Evolutionary conservation across 2,888 invertebrate genomes (phyloP), one percentile per base, ranked within the genome.

Genomic region (Terebella lapidaria): DNA sequence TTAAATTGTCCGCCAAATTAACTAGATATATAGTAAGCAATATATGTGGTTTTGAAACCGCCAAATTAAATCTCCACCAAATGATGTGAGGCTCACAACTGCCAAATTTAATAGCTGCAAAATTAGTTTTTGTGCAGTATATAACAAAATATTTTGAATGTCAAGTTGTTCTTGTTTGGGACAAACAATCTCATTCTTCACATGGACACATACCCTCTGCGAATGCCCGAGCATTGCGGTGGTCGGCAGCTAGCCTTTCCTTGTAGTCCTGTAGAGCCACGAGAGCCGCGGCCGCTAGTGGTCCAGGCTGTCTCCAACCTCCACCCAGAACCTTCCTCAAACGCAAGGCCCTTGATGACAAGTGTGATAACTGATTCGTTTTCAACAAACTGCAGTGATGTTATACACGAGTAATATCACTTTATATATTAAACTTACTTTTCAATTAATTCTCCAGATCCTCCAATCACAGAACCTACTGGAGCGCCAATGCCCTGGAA

Each of bases 241-340:
- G 94, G 81, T 95, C 95, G 0, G 86, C 83, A 2, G 78, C 79
- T 29, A 96, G 83, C 47, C 86, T 82, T 0, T 89, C 88, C 3
- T 88, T 84, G 71, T 89, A 87, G 35, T 81, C 72, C 64, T 89
- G 87, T n/a, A 97, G 77, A 0, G 92, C 90, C 27, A 91, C 88
- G 2, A 92, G 73, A 0, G 92, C 94, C 1, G 94, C 91, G 0
- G 94, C 94, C 0, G 94, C 95, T 56, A 97, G 74, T 53, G 95
- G 84, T 3, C 97, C 97, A 46, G 85, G 87, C 82, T 97, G 96
- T 59, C 96, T 85, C 93, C 94, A 91, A 1, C 90, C 94, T 29
- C 96, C 96, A 25, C 97, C 96, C 49, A 97, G 79, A 53, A 88
- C 90, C 83, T 96, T 95, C 58, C 94, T 86, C 46, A 87, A 71